Evolutionary conservation across 2,797 vertebrate genomes (phyloP).

Genomic region (Pipistrellus pygmaeus): DNA sequence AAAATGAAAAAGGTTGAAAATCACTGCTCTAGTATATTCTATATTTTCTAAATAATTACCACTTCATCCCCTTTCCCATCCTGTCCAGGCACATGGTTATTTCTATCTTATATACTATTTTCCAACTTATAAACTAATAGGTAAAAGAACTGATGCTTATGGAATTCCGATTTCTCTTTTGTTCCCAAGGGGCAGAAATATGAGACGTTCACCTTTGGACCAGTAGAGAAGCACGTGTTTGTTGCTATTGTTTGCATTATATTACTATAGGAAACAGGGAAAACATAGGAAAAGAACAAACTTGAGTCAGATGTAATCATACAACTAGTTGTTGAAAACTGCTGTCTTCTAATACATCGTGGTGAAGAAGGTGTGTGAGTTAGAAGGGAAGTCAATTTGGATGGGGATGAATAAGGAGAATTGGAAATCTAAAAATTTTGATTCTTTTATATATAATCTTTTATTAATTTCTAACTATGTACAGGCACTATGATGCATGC

Average conservation of each 20-base stretch:
- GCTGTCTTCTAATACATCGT: neutral
- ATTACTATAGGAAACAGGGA: neutral
- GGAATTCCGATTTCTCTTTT: neutral
- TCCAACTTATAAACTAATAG: neutral
- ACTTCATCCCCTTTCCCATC: neutral
- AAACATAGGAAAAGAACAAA: neutral
- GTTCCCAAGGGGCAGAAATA: neutral
- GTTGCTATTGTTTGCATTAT: neutral
- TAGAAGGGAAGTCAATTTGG: accelerated
- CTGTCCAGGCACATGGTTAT: neutral
- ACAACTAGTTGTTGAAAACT: neutral
- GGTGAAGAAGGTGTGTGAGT: neutral
- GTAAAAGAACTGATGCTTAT: neutral
- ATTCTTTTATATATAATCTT: no score
- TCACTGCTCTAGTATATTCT: neutral
- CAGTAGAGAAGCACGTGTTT: neutral
- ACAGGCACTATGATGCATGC: no score
- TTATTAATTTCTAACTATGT: no score
- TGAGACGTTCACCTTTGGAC: neutral
- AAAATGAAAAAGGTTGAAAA: neutral
- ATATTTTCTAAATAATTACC: neutral
- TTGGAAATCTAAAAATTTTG: no score
- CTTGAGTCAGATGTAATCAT: neutral
- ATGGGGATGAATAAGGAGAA: neutral
- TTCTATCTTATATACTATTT: constrained; percentile 18